phyloP scores from a whole-genome alignment of 2,888 invertebrate species.

The Luperina nickerlii region DNA sequence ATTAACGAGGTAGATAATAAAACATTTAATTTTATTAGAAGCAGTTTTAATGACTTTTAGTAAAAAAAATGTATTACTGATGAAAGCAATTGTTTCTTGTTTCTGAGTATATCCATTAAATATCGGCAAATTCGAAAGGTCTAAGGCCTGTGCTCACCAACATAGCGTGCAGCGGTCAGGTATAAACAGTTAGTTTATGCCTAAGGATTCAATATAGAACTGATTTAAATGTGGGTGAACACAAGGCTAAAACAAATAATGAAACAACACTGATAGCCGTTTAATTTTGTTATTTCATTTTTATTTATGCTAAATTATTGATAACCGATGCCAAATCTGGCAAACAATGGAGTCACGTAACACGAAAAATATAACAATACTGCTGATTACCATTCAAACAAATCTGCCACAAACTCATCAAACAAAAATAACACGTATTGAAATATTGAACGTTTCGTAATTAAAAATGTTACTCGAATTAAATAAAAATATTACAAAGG shows the following conservation, averaged over 20 bases:
- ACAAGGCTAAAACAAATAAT: slow-evolving; percentile 2
- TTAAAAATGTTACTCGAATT: slow-evolving; percentile 60
- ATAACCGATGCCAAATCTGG: slow-evolving; percentile 8
- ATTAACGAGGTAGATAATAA: slow-evolving; percentile 61
- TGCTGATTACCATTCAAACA: slow-evolving; percentile 38
- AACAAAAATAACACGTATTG: slow-evolving; percentile 44
- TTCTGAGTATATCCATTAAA: background rate
- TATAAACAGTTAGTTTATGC: background rate
- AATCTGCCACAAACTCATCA: slow-evolving; percentile 41
- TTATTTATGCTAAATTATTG: slow-evolving; percentile 3
- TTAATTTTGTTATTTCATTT: slow-evolving; percentile 23
- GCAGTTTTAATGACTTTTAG: background rate
- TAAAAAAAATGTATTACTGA: background rate
- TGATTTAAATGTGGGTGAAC: background rate
- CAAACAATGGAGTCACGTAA: slow-evolving; percentile 27
- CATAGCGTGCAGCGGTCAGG: background rate
- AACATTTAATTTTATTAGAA: slow-evolving; percentile 55
- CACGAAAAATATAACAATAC: slow-evolving; percentile 34
- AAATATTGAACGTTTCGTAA: slow-evolving; percentile 56
- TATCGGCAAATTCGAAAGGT: background rate
- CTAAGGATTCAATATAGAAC: background rate
- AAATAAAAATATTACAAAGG: slow-evolving; percentile 46
- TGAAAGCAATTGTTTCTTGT: background rate
- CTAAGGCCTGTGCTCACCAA: background rate
- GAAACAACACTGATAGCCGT: background rate